phyloP scores from a whole-genome alignment of 2,888 invertebrate genomes.

The Anoplius nigerrimus region DNA sequence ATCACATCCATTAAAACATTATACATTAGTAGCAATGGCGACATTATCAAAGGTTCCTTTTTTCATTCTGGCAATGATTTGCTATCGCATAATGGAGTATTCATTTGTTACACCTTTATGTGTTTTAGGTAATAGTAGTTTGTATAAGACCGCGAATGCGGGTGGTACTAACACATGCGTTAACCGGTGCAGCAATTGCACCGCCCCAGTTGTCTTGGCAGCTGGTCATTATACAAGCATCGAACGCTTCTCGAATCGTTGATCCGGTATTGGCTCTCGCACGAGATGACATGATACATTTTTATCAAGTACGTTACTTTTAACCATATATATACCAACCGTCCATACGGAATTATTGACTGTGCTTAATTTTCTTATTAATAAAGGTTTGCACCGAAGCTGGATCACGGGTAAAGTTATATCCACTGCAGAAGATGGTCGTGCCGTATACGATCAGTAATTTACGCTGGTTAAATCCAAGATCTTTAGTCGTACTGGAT shows the following conservation, averaged over 20 bases:
- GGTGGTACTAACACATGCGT: conserved; percentile 85
- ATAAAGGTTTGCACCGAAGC: conserved; percentile 76
- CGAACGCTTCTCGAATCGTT: conserved; percentile 80
- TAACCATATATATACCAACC: conserved; percentile 32
- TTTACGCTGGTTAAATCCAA: conserved; percentile 88
- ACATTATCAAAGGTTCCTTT: conserved; percentile 89
- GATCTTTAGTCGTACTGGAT: conserved; percentile 91
- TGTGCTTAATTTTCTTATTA: not conserved
- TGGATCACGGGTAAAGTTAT: conserved; percentile 78
- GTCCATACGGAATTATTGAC: conserved; percentile 12
- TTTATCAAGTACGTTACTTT: conserved; percentile 82
- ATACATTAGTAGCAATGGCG: conserved; percentile 92
- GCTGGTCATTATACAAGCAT: conserved; percentile 88
- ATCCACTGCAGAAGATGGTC: conserved; percentile 83
- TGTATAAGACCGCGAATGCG: conserved; percentile 86
- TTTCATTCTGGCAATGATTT: conserved; percentile 60
- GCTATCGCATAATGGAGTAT: no score
- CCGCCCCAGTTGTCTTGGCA: conserved; percentile 96
- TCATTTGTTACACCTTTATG: no score
- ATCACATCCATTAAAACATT: conserved; percentile 82
- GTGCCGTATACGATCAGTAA: conserved; percentile 84
- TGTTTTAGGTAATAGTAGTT: conserved; percentile 82
- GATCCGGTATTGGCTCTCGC: conserved; percentile 94
- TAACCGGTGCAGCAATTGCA: conserved; percentile 83
- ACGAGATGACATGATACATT: conserved; percentile 88